Conservation (phyloP, 2,113 vertebrate genomes). For the Pollimyrus isidori region DNA sequence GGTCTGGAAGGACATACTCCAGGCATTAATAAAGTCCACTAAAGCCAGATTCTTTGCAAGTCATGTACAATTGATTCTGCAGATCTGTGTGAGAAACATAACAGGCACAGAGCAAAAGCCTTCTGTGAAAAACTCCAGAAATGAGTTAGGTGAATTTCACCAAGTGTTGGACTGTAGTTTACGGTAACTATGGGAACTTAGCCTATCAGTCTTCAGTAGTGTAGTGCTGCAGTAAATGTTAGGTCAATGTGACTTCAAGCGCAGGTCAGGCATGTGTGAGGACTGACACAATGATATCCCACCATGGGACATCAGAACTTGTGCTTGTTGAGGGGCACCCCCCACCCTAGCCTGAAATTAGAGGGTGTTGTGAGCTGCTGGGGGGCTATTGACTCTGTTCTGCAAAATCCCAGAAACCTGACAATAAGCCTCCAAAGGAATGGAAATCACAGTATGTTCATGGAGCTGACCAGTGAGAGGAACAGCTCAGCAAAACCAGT, state of each 20-base stretch:
- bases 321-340: background rate
- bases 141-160: conserved; percentile 14
- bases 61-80: background rate
- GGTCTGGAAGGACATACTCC: background rate
- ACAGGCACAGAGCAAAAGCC: background rate
- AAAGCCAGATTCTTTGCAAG: background rate
- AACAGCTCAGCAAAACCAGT: background rate
- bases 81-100: background rate
- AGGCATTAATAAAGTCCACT: background rate
- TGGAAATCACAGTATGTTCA: background rate
- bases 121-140: background rate
- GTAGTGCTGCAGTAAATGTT: conserved; percentile 15
- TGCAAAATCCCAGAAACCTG: background rate
- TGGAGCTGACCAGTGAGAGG: background rate
- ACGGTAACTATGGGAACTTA: conserved; percentile 41
- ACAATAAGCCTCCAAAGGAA: background rate
- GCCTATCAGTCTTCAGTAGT: conserved; percentile 32
- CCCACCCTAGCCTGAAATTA: background rate
- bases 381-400: background rate
- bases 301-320: background rate
- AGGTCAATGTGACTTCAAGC: background rate
- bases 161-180: conserved; percentile 14
- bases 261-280: background rate
- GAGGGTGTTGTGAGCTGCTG: background rate
- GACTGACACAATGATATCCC: background rate